Evolutionary conservation across 2,797 vertebrate species (phyloP).

Genomic region (Chromobotia macracanthus): DNA sequence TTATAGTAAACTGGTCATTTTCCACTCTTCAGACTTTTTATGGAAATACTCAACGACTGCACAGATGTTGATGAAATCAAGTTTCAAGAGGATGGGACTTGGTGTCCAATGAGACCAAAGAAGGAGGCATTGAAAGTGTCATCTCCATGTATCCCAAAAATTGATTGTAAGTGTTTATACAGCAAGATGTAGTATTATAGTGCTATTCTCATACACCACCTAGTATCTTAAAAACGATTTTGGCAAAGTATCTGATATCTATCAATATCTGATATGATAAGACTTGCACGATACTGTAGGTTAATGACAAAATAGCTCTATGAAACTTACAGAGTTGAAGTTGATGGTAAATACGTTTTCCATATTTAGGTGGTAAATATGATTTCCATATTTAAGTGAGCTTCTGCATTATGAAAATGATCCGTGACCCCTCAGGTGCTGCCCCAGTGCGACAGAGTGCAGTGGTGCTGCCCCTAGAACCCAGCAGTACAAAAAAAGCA

Average conservation of each 20-base stretch:
- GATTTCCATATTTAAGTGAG: neutral
- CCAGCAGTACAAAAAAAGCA: constrained; percentile 83
- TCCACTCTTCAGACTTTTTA: constrained; percentile 83
- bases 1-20: neutral
- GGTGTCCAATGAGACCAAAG: constrained; percentile 98
- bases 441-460: constrained; percentile 80
- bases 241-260: too few species aligned
- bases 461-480: constrained; percentile 74
- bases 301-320: neutral
- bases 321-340: neutral
- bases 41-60: constrained; percentile 97
- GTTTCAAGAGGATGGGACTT: constrained; percentile 95
- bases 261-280: too few species aligned
- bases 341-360: neutral
- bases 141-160: constrained; percentile 81
- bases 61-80: constrained; percentile 97
- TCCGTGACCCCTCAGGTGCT: constrained; percentile 67
- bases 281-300: too few species aligned
- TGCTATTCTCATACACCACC: too few species aligned
- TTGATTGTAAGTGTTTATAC: constrained; percentile 82
- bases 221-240: too few species aligned
- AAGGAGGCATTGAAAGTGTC: constrained; percentile 89
- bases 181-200: too few species aligned
- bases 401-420: neutral
- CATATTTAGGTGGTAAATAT: neutral